Evolutionary conservation across 2,113 vertebrate genomes (phyloP), one percentile per base, ranked within the genome.

Genomic region (Cardinalis cardinalis): DNA sequence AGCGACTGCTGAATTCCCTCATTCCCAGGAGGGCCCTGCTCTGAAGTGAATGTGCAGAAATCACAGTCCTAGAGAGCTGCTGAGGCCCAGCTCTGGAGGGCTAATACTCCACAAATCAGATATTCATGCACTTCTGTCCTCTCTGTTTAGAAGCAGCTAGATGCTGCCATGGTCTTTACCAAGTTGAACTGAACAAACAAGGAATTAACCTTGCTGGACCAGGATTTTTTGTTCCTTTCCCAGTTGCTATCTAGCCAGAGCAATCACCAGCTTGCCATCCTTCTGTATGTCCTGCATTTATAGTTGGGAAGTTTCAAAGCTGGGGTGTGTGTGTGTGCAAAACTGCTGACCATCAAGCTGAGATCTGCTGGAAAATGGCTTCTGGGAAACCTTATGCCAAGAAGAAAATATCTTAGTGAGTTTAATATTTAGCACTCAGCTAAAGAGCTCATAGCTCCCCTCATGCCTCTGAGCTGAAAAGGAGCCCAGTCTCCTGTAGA

Each of bases 121-220:
- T 58, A 84, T 31, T 51, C 28, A 44, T 18, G 4, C 4, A 28
- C 38, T 81, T 60, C 38, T 68, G 26, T 21, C 25, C 14, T 25
- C n/a, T 83, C 40, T 80, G 29, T 63, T 90, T 63, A 74, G n/a
- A 84, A 71, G 69, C 56, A 90, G 36, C 6, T 40, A 52, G n/a
- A 56, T 68, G 72, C 36, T 81, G 26, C 40, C 18, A 20, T 14
- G 34, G 13, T 86, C 48, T 86, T 74, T 52, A 77, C 18, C 29
- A 73, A 73, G 46, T 1, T 71, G 16, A 80, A 59, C 46, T 31
- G 71, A 90, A 58, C 53, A 85, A 70, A 41, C 8, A 85, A 71
- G 53, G 61, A 92, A 82, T 61, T 56, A 38, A 79, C n/a, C 9
- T 40, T 69, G 20, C 32, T 80, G 64, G 59, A 51, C 21, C 6